Evolutionary conservation across 2,888 invertebrate genomes (phyloP).

Genomic region (Drosophila quasianomalipes): DNA sequence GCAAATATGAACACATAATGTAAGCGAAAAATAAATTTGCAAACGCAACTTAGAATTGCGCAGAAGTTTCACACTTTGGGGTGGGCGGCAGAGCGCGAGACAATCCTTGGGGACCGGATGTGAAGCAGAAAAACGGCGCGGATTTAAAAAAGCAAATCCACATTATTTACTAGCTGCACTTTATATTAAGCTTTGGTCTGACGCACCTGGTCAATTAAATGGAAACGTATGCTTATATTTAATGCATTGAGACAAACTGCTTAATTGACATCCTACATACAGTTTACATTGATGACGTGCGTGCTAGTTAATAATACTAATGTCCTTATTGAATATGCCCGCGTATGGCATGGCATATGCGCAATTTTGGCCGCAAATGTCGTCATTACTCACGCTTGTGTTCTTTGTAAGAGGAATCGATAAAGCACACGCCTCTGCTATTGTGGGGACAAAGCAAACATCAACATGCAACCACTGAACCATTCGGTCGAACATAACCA

Average conservation of each 20-base stretch:
- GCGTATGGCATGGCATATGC: slow-evolving; percentile 57
- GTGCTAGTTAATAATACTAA: slow-evolving; percentile 68
- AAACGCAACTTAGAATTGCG: slow-evolving; percentile 55
- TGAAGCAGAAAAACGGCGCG: slow-evolving; percentile 14
- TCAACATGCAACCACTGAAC: slow-evolving; percentile 37
- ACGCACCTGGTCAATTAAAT: slow-evolving; percentile 11
- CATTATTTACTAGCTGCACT: slow-evolving; percentile 59
- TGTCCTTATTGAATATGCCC: slow-evolving; percentile 47
- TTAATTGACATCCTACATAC: slow-evolving; percentile 46
- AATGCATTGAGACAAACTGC: slow-evolving; percentile 4
- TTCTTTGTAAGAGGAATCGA: slow-evolving; percentile 59
- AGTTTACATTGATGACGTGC: slow-evolving; percentile 74
- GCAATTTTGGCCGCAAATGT: slow-evolving; percentile 62
- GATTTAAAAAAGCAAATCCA: not conserved
- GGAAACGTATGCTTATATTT: not conserved
- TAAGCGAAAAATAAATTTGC: slow-evolving; percentile 73
- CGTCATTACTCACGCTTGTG: slow-evolving; percentile 47
- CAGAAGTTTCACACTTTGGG: slow-evolving; percentile 22
- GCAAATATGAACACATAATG: slow-evolving; percentile 58
- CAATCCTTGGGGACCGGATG: slow-evolving; percentile 17
- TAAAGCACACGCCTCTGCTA: slow-evolving; percentile 37
- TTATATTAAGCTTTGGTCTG: slow-evolving; percentile 12
- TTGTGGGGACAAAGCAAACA: slow-evolving; percentile 45
- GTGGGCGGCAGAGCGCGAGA: slow-evolving; percentile 24
- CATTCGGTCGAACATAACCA: slow-evolving; percentile 21